phyloP scores from a whole-genome alignment of 2,113 vertebrate genomes.

The Cryptomyrus ogoouensis region DNA sequence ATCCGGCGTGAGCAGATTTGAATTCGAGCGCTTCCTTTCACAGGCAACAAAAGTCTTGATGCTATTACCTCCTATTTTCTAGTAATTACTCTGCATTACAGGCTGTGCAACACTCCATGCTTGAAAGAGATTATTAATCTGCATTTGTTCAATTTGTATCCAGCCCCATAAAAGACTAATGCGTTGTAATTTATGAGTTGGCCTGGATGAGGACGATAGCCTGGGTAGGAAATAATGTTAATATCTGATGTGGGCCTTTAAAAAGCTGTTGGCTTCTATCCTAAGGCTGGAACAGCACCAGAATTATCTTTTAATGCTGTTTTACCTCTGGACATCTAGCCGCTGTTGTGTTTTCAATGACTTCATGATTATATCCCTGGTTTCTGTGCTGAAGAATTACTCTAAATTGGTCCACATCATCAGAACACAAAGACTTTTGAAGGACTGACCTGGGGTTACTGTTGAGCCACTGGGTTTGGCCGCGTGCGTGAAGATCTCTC shows the following conservation, averaged over 20 bases:
- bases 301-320: neutral
- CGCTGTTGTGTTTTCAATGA: constrained; percentile 6
- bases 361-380: neutral
- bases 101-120: neutral
- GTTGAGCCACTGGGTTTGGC: neutral
- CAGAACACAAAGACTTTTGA: neutral
- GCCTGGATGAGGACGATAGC: neutral
- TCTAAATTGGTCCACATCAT: neutral
- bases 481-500: neutral
- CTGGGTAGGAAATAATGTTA: neutral
- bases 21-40: neutral
- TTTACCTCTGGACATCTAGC: constrained; percentile 8
- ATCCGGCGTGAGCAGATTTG: neutral
- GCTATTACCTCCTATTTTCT: neutral
- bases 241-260: neutral
- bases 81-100: neutral
- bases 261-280: neutral
- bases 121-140: neutral
- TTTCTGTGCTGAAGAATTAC: neutral
- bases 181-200: neutral
- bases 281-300: neutral
- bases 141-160: neutral
- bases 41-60: neutral
- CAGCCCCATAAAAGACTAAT: neutral
- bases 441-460: neutral